Evolutionary conservation across 2,888 invertebrate genomes (phyloP).

Genomic region (Leucoptera coffeella): DNA sequence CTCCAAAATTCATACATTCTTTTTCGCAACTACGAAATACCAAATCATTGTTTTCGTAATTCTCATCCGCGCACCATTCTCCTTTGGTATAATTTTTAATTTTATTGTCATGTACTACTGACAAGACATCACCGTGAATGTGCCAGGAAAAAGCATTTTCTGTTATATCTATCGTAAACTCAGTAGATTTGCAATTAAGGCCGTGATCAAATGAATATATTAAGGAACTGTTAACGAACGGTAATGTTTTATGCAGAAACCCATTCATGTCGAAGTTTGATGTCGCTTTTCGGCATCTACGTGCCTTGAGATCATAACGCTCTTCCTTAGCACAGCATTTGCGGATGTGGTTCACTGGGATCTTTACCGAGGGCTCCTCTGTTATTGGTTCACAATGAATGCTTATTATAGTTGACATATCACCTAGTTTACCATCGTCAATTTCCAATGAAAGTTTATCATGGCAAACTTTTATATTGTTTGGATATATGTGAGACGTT

Average conservation of each 20-base stretch:
- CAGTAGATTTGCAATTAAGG: slow-evolving; percentile 22
- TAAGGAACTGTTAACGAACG: too few relatives aligned
- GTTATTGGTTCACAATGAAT: too few relatives aligned
- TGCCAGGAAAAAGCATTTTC: slow-evolving; percentile 16
- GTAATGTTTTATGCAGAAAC: too few relatives aligned
- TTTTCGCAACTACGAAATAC: slow-evolving; percentile 27
- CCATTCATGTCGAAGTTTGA: too few relatives aligned
- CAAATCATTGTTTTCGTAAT: slow-evolving; percentile 11
- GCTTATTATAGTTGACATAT: too few relatives aligned
- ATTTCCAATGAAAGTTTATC: slow-evolving; percentile 24
- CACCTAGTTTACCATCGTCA: slow-evolving; percentile 16
- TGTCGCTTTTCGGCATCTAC: slow-evolving; percentile 23
- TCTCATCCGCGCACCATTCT: slow-evolving; percentile 39
- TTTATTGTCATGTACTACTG: slow-evolving; percentile 14
- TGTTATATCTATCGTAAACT: slow-evolving; percentile 24
- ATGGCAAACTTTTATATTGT: too few relatives aligned
- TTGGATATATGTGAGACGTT: too few relatives aligned
- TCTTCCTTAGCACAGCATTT: slow-evolving; percentile 36
- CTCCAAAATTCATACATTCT: slow-evolving; percentile 20
- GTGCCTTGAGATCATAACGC: slow-evolving; percentile 21
- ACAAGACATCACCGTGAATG: slow-evolving; percentile 21
- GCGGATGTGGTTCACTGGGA: slow-evolving; percentile 13
- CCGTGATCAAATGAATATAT: slow-evolving; percentile 25
- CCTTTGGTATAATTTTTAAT: slow-evolving; percentile 13
- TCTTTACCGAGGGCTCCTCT: too few relatives aligned